phyloP scores from a whole-genome alignment of 1,140 invertebrate species.

The Physella acuta region DNA sequence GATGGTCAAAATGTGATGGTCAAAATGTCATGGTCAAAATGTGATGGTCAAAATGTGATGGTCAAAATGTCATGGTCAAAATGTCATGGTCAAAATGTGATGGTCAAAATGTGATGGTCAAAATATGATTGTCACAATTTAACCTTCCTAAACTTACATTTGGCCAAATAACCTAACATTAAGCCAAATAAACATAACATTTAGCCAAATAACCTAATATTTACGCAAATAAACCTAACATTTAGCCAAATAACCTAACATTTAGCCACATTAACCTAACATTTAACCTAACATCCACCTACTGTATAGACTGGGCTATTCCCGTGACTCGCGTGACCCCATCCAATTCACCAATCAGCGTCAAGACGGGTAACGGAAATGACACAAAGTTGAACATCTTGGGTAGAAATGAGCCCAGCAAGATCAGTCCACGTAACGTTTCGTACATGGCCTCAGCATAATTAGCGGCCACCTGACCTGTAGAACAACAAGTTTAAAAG shows the following conservation, averaged over 20 bases:
- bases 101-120: too few relatives aligned
- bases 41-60: too few relatives aligned
- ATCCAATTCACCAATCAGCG: conserved; percentile 24
- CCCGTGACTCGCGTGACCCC: conserved; percentile 24
- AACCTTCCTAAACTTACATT: too few relatives aligned
- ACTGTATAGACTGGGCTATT: conserved; percentile 18
- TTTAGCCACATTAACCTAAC: background rate
- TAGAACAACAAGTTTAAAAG: background rate
- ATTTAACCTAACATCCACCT: background rate
- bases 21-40: too few relatives aligned
- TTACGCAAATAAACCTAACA: background rate
- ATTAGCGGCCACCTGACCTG: conserved; percentile 18
- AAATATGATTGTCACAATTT: too few relatives aligned
- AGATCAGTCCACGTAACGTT: conserved; percentile 10
- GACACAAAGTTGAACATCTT: background rate
- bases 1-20: too few relatives aligned
- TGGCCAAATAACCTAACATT: too few relatives aligned
- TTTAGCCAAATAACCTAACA: background rate
- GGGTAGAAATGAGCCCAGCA: conserved; percentile 22
- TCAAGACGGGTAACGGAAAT: conserved; percentile 26
- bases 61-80: too few relatives aligned
- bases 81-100: too few relatives aligned
- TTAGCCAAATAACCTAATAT: background rate
- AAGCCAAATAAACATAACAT: background rate
- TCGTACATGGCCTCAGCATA: conserved; percentile 1